These are phyloP conservation scores for Diorhabda elongata DNA, from an alignment of 1,140 invertebrate genomes.

Conservation along the genomic window DNA sequence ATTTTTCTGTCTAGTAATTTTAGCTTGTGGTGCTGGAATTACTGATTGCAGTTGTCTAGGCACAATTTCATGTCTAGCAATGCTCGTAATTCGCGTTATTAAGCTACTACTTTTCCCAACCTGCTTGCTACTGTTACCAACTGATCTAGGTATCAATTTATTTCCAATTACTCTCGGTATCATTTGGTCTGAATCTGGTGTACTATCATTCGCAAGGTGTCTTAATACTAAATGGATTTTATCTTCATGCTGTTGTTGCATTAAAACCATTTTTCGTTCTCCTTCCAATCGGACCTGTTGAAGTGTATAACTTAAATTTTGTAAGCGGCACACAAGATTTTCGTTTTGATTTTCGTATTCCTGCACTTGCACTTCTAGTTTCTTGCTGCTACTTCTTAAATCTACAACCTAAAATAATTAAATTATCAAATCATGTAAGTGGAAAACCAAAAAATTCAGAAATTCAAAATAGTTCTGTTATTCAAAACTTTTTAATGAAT, in stretches of 20 bases:
- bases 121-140: slow-evolving; percentile 35
- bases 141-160: slow-evolving; percentile 36
- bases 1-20: slow-evolving; percentile 70
- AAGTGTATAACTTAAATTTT: slow-evolving; percentile 54
- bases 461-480: no score
- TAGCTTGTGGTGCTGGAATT: slow-evolving; percentile 59
- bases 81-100: slow-evolving; percentile 40
- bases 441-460: no score
- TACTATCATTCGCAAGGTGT: slow-evolving; percentile 54
- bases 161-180: slow-evolving; percentile 31
- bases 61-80: slow-evolving; percentile 50
- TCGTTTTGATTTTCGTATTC: slow-evolving; percentile 57
- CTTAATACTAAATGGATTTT: slow-evolving; percentile 57
- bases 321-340: slow-evolving; percentile 48
- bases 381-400: slow-evolving; percentile 64
- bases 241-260: slow-evolving; percentile 60
- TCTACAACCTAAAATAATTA: slow-evolving; percentile 58
- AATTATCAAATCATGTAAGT: no score
- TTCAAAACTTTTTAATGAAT: no score
- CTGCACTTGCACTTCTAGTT: slow-evolving; percentile 62
- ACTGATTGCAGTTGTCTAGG: slow-evolving; percentile 53
- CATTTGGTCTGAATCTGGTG: slow-evolving; percentile 24
- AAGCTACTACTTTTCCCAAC: slow-evolving; percentile 40
- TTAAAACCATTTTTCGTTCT: slow-evolving; percentile 53
- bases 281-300: slow-evolving; percentile 56